Evolutionary conservation across 2,888 invertebrate species (phyloP), one percentile per base, ranked within the genome.

Genomic region (Cryptosula pallasiana): DNA sequence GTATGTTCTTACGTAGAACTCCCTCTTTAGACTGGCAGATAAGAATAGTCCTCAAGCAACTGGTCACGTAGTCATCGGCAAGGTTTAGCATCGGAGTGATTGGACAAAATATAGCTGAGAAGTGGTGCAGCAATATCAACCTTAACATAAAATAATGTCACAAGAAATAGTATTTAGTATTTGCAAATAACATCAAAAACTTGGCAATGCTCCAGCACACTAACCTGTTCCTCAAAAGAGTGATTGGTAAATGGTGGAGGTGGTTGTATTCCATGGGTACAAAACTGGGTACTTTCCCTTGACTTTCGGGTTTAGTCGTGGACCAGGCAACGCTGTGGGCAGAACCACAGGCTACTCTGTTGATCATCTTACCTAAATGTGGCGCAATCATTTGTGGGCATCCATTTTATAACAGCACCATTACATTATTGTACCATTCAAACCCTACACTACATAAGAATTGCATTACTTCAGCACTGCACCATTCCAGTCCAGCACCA

Each of bases 291-390:
- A 29, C 35, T 36, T 80, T 82, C 45, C 85, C 91, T 16, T 89
- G 88, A 54, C 88, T 87, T 27, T 89, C 88, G 0, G 90, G 88
- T 81, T 91, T 91, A 71, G 89, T 90, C 1, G 95, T 94, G 72
- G 95, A 95, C 89, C 96, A 90, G 0, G 96, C 95, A 54, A 96
- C 87, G 0, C 95, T 95, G 83, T 97, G 97, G 0, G 96, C 97
- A 55, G 96, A 96, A 16, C 97, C 97, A 81, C 96, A 96, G 0
- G 95, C 95, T 0, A 97, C 96, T 77, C 90, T 88, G 0, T 92
- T 93, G 72, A 94, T 93, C 79, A 92, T 91, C 83, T 93, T 93
- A n/a, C 91, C 92, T 89, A 73, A 1, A n/a, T n/a, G n/a, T n/a
- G n/a, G n/a, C n/a, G n/a, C n/a, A n/a, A n/a, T n/a, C n/a, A n/a